A percentile compares a stretch with the other conserved stretches of the same genome.
phyloP scores from a whole-genome alignment of 2,797 vertebrate species.

The Falco peregrinus region DNA sequence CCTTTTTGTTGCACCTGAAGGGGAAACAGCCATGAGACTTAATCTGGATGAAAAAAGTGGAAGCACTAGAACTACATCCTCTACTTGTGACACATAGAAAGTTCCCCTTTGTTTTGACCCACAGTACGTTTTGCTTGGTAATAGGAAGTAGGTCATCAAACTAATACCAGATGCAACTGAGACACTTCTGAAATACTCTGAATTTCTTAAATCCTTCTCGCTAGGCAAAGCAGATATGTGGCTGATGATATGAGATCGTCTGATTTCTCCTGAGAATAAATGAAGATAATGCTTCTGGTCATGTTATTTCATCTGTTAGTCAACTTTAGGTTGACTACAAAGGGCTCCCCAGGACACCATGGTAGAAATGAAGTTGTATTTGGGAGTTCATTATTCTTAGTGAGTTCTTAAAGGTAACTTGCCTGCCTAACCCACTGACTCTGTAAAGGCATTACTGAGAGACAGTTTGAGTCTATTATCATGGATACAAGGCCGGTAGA shows the following conservation, averaged over 20 bases:
- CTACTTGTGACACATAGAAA: background rate
- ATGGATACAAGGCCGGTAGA: background rate
- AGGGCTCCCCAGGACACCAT: background rate
- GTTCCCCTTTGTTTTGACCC: background rate
- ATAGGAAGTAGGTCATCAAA: conserved; percentile 20
- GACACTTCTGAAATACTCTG: background rate
- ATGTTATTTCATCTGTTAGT: background rate
- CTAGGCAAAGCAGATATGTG: background rate
- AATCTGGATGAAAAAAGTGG: background rate
- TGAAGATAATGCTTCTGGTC: background rate
- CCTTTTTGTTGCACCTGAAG: background rate
- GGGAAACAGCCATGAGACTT: background rate
- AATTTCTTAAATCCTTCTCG: conserved; percentile 17
- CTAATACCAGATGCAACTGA: background rate
- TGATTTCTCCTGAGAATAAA: background rate
- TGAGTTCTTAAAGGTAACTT: background rate
- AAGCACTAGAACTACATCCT: background rate
- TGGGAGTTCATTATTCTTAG: background rate
- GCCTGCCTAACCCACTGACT: background rate
- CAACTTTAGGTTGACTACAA: background rate
- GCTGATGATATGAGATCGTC: background rate
- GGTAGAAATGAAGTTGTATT: background rate
- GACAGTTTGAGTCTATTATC: background rate
- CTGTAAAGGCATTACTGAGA: background rate
- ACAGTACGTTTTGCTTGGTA: background rate